Percentiles rank a stretch among this genome's conserved stretches.
Evolutionary conservation across 2,113 vertebrate species (phyloP).

Genomic region (Theristicus caerulescens): DNA sequence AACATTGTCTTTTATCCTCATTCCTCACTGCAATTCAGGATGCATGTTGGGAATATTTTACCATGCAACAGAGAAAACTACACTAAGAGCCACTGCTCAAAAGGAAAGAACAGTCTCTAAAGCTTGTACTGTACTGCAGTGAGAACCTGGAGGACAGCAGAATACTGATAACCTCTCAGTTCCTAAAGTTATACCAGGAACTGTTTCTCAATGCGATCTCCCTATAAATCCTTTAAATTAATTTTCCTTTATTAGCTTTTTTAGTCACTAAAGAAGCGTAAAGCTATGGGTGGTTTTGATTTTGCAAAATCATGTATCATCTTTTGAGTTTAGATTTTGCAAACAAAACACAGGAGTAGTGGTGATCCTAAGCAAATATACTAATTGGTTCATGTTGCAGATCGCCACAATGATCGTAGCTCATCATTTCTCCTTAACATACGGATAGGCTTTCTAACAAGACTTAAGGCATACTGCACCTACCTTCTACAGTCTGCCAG

Average conservation of each 20-base stretch:
- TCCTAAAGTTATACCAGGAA: neutral
- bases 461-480: neutral
- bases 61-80: conserved; percentile 44
- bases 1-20: conserved; percentile 77
- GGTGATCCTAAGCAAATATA: neutral
- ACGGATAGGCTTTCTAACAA: neutral
- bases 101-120: conserved; percentile 33
- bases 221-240: conserved; percentile 54
- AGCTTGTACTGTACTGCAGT: neutral
- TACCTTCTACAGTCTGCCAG: neutral
- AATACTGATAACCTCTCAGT: conserved; percentile 3
- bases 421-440: neutral
- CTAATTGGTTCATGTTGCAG: neutral
- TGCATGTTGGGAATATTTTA: conserved; percentile 70
- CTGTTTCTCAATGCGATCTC: conserved; percentile 27
- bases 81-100: conserved; percentile 19
- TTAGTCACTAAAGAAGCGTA: neutral
- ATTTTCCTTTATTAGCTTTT: conserved; percentile 55
- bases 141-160: conserved; percentile 16
- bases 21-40: conserved; percentile 70
- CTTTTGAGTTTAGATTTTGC: neutral
- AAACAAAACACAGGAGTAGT: neutral
- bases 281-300: neutral
- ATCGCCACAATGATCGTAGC: neutral
- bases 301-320: neutral